Base-by-base conservation (phyloP, 2,797 vertebrate genomes). In the Oophaga sylvatica region DNA sequence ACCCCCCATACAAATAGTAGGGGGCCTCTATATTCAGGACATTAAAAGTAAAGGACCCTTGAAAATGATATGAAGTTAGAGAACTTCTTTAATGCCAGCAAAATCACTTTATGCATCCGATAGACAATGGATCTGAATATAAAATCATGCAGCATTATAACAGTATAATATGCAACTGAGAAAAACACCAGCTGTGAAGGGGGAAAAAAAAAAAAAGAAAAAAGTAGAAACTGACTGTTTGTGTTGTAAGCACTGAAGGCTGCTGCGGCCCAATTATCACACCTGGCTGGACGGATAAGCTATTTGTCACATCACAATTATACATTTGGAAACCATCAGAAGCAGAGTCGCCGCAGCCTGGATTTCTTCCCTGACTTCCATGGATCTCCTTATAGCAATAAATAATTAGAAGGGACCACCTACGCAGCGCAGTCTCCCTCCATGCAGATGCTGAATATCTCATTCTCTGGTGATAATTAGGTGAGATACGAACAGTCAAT, bases 131-230 rank as follows among this genome's bases (percentile, higher is more conserved):
- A 45, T 71, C 31, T 35, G 29, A 71, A 73, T 83, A 35, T 57
- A 15, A 26, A 70, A 73, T 83, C 67, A 83, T 22, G 81, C 29
- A 22, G 56, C 53, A 83, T 67, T 78, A 53, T 31, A 83, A 71
- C 17, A 56, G 63, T 71, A 53, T 71, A 83, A 71, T 20, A 71
- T 10, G 22, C 22, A 83, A 35, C 41, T 20, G 70, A 70, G 82
- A 73, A 84, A 80, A 84, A 75, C 12, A 60, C 56, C 82, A 84
- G 70, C 82, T 76, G 82, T n/a, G 82, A 76, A 84, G 41, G 71
- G 35, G 71, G n/a, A 70, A 53, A 70, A 73, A 35, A 35, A 8
- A 5, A 53, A 70, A 35, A 35, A 8, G 3, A 53, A 70, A 70
- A 75, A 59, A 5, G 70, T 62, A 22, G 56, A 84, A 75, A 75